Evolutionary conservation across 2,113 vertebrate species (phyloP), one percentile per base, ranked within the genome.

Genomic region (Apistogramma diplotaenia): DNA sequence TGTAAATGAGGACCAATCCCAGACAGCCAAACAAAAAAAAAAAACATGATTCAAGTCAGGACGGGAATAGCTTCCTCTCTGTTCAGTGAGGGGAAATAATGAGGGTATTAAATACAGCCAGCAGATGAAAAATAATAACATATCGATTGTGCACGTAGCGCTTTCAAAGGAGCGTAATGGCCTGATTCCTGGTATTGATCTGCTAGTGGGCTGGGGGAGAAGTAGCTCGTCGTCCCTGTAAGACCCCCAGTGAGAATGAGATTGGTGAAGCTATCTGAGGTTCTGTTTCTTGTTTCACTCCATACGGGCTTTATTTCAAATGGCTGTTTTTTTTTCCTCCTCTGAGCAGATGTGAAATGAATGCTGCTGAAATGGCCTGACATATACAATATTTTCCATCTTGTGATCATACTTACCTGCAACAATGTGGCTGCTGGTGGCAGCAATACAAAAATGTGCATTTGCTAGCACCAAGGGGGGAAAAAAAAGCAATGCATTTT

Each of bases 111-210:
- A 96, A 95, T 94, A 95, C 93, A 94, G 93, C 93, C 92, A 90
- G 92, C 94, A 95, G 93, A 95, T 96, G 93, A 94, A 95, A 96
- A 96, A 95, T 96, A 95, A 95, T 94, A 95, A 96, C 94, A 95
- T 95, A 95, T 96, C 74, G 95, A 95, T 95, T 90, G 91, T 76
- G 85, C 89, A 88, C 89, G 92, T 92, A 91, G 91, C 79, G 78
- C 91, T 95, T 94, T 93, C 91, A 93, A 94, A 94, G 89, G 91
- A 93, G 89, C 88, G 85, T 95, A 94, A 94, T 94, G 92, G 93
- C 88, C 94, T 93, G 94, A 95, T 95, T 95, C 91, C 93, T 93
- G 88, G 78, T 94, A 95, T 95, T 94, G 94, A 95, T 95, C 92
- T 58, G 78, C 73, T 23, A 59, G 82, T 79, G 61, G 83, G 90